A percentile compares a stretch with the other conserved stretches of the same genome.
These are phyloP conservation scores for Melipona quadrifasciata DNA, from an alignment of 1,140 invertebrate genomes.

Conservation along the genomic window DNA sequence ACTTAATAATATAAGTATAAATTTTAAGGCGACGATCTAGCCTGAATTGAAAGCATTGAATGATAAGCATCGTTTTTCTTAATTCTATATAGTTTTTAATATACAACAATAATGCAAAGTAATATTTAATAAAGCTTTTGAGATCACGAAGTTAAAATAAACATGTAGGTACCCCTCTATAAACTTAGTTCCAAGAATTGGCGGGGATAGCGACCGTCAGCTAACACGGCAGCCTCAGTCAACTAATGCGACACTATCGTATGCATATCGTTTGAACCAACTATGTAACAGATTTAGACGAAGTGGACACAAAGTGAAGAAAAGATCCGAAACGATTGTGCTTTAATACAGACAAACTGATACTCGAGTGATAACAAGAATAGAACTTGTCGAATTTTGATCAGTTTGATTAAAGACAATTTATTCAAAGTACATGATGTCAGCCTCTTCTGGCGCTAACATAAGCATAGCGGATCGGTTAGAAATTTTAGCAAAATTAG, in stretches of 20 bases:
- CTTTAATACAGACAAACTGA: neutral
- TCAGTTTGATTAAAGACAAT: neutral
- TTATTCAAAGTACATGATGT: neutral
- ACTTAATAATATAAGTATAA: too few species aligned
- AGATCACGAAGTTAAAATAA: neutral
- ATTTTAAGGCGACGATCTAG: too few species aligned
- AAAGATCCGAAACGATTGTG: neutral
- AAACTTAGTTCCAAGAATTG: neutral
- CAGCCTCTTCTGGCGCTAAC: neutral
- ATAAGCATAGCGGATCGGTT: neutral
- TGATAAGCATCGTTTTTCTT: neutral
- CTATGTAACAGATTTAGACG: neutral
- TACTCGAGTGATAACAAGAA: neutral
- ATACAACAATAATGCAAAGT: neutral
- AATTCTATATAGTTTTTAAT: neutral
- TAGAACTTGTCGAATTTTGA: neutral
- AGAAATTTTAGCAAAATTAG: neutral
- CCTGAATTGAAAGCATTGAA: neutral
- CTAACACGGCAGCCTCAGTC: neutral
- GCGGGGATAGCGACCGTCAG: neutral
- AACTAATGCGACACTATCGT: neutral
- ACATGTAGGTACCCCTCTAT: neutral
- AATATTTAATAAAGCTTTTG: neutral
- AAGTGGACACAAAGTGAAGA: neutral
- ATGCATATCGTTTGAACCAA: neutral